Evolutionary conservation across 2,113 vertebrate genomes (phyloP), one percentile per base, ranked within the genome.

Genomic region (Steatornis caripensis): DNA sequence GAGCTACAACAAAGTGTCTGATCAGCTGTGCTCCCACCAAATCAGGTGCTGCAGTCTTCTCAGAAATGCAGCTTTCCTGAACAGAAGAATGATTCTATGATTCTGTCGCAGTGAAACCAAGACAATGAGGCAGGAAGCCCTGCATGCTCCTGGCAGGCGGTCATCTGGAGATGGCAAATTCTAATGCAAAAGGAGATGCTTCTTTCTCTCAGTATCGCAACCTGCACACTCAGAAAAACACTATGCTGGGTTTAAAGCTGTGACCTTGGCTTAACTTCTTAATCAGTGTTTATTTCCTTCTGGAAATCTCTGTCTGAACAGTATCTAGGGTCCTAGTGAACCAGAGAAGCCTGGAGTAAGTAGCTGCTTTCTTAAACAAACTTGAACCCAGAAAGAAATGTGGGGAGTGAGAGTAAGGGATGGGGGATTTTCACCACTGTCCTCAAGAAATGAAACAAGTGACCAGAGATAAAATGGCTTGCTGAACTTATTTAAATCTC

Each of bases 101-200:
- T n/a, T n/a, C n/a, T n/a, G n/a, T n/a, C n/a, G n/a, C n/a, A n/a
- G n/a, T n/a, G n/a, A n/a, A n/a, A n/a, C n/a, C n/a, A n/a, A n/a
- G n/a, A n/a, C n/a, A n/a, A n/a, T n/a, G 6, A n/a, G 12, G 41
- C 6, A 23, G 61, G 46, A 51, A 89, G 36, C 53, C 46, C 57
- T 62, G 46, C 23, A 21, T 5, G 3, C 1, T 5, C 34, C 39
- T 61, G 36, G n/a, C n/a, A 37, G 46, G 20, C 1, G 1, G 37
- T 58, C 36, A 66, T 58, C 36, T 64, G 54, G 45, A 84, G 32
- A 37, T 7, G 11, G 18, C 20, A 77, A 27, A n/a, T 72, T 81
- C 53, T 51, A 43, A 12, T 5, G 23, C 30, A 57, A 60, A 84
- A 46, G 11, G 17, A 32, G 19, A 60, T 27, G 24, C 17, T 69